Evolutionary conservation across 2,888 invertebrate genomes (phyloP), one percentile per base, ranked within the genome.

Genomic region (Tortrix viridana): DNA sequence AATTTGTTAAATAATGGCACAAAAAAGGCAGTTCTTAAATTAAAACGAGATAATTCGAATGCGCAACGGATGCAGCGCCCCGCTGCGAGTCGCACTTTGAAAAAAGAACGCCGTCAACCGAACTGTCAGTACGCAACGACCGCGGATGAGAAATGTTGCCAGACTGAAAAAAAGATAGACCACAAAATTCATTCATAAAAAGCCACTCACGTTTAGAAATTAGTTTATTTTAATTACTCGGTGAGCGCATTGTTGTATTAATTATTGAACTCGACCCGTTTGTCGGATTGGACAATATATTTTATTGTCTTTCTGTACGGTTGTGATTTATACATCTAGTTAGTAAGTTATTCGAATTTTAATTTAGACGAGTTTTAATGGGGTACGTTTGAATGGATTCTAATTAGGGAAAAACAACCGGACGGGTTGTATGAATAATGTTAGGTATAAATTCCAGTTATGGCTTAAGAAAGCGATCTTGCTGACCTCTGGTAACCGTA

Each of bases 341-440:
- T 92, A 91, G 91, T 91, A 90, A 91, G 89, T 92, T 91, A 91
- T 91, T 91, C 76, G 85, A 88, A 82, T 91, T 92, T 92, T 91
- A 91, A 91, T 92, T 92, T 92, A 87, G 88, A 86, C 85, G 86
- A 84, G 86, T 85, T 91, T 91, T 91, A 92, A 92, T 91, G 89
- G 90, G 87, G 77, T 85, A 79, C 82, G 84, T 73, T 79, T 92
- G 92, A 92, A 92, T 92, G 91, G 88, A 76, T 91, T 91, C 87
- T 92, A 90, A 92, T 92, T 90, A 90, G 86, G 82, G 85, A 85
- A 89, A 90, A 91, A 91, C 89, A 89, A 88, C 82, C 83, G 81
- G 78, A 80, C 75, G 69, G 80, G 78, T 74, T 75, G 71, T 76
- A 84, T 91, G 90, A 92, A 80, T 91, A 89, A 92, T 92, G 91